Percentiles rank a stretch among this genome's conserved stretches.
phyloP scores from a whole-genome alignment of 2,797 vertebrate genomes.

The Platalea minor region DNA sequence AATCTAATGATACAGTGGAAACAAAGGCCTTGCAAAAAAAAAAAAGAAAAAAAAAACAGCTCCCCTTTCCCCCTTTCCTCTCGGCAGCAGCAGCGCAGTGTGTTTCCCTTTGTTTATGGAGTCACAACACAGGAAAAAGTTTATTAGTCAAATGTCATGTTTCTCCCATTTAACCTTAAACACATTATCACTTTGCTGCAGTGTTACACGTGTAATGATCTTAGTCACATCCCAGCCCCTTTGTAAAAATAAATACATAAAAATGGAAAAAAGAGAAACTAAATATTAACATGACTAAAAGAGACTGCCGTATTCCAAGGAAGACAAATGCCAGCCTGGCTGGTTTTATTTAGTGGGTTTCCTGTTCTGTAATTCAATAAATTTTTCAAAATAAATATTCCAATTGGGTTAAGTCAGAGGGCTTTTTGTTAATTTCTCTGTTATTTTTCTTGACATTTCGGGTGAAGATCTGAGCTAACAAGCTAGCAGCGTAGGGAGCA shows the following conservation, averaged over 20 bases:
- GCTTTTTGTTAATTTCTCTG: slow-evolving; percentile 44
- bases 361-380: slow-evolving; percentile 67
- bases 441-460: slow-evolving; percentile 23
- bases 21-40: slow-evolving; percentile 38
- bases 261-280: not conserved
- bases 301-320: slow-evolving; percentile 8
- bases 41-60: not conserved
- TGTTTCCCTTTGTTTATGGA: slow-evolving; percentile 65
- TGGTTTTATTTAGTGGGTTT: slow-evolving; percentile 70
- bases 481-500: not conserved
- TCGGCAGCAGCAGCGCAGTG: not conserved
- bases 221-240: slow-evolving; percentile 61
- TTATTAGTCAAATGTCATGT: slow-evolving; percentile 49
- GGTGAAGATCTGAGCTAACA: not conserved
- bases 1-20: slow-evolving; percentile 3
- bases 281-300: not conserved
- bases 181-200: slow-evolving; percentile 46
- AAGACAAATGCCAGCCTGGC: slow-evolving; percentile 60
- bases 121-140: slow-evolving; percentile 61
- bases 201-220: slow-evolving; percentile 46
- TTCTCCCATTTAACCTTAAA: slow-evolving; percentile 64
- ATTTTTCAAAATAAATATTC: slow-evolving; percentile 72
- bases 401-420: slow-evolving; percentile 63
- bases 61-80: slow-evolving; percentile 42
- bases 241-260: slow-evolving; percentile 55